Conservation (phyloP, 2,113 vertebrate genomes). For the Gallinago paraguaiae region DNA sequence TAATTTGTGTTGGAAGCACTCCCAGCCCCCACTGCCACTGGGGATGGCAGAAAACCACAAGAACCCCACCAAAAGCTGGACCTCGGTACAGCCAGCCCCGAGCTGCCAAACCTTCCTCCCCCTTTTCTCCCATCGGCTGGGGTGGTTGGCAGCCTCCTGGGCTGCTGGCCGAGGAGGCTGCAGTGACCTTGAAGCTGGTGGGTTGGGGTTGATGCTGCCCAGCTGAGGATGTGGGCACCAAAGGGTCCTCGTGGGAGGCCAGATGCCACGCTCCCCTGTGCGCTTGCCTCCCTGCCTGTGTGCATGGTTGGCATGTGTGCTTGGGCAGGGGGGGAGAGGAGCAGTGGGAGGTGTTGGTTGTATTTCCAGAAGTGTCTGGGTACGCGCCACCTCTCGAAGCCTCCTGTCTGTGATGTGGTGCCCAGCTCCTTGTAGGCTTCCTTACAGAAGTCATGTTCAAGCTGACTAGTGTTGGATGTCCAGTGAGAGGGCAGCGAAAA, state of each 20-base stretch:
- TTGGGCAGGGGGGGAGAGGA: fast-evolving
- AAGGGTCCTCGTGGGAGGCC: background rate
- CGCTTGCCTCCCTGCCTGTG: background rate
- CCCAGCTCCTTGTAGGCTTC: background rate
- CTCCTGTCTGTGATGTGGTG: fast-evolving
- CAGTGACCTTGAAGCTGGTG: background rate
- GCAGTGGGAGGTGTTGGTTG: background rate
- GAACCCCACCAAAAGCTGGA: background rate
- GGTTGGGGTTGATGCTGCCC: background rate
- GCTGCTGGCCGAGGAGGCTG: fast-evolving
- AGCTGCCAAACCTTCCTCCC: background rate
- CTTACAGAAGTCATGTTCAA: background rate
- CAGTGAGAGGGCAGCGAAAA: background rate
- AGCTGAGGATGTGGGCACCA: fast-evolving
- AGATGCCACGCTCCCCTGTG: fast-evolving
- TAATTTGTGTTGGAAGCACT: background rate
- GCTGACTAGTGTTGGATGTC: fast-evolving
- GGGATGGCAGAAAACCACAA: background rate
- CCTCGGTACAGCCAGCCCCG: background rate
- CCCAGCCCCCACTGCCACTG: background rate
- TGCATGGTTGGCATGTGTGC: fast-evolving
- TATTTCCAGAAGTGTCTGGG: background rate
- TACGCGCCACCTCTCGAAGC: fast-evolving
- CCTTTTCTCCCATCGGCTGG: background rate
- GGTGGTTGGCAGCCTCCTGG: background rate